A percentile compares a stretch with the other conserved stretches of the same genome.
These are phyloP conservation scores for Bellardia bayeri DNA, from an alignment of 2,888 invertebrate species.

Conservation along the genomic window DNA sequence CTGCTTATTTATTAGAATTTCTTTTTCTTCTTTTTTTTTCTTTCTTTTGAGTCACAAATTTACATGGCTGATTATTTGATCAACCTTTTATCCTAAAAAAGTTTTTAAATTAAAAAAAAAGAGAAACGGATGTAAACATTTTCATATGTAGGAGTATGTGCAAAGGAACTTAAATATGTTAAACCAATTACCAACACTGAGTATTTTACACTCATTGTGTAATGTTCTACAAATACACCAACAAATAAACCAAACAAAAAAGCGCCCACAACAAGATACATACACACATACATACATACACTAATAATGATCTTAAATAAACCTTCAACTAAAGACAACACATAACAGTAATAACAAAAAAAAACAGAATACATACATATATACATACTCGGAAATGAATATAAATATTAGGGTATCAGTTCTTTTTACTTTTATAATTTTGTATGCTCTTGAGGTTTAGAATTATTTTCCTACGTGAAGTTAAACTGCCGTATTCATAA, in stretches of 20 bases:
- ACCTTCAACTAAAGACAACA: constrained; percentile 20
- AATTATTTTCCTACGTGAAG: too few species aligned
- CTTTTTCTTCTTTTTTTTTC: constrained; percentile 14
- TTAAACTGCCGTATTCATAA: too few species aligned
- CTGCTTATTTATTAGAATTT: not conserved
- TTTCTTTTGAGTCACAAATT: constrained; percentile 4
- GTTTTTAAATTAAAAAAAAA: constrained; percentile 28
- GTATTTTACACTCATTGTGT: constrained; percentile 8
- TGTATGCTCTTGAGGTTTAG: too few species aligned
- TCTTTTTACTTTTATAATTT: too few species aligned
- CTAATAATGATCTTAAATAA: constrained; percentile 34
- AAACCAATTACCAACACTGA: constrained; percentile 51
- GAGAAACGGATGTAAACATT: not conserved
- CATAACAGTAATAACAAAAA: constrained; percentile 23
- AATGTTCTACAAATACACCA: not conserved
- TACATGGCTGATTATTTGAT: constrained; percentile 56
- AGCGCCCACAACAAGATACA: not conserved
- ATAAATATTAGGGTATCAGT: too few species aligned
- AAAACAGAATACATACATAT: not conserved
- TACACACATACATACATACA: not conserved
- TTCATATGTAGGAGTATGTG: not conserved
- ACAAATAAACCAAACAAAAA: constrained; percentile 2
- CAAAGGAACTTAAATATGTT: constrained; percentile 12
- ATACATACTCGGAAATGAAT: not conserved
- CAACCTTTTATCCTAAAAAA: constrained; percentile 38